Percentiles rank a stretch among this genome's conserved stretches.
Evolutionary conservation across 2,888 invertebrate species (phyloP).

Genomic region (Horisme vitalbata): DNA sequence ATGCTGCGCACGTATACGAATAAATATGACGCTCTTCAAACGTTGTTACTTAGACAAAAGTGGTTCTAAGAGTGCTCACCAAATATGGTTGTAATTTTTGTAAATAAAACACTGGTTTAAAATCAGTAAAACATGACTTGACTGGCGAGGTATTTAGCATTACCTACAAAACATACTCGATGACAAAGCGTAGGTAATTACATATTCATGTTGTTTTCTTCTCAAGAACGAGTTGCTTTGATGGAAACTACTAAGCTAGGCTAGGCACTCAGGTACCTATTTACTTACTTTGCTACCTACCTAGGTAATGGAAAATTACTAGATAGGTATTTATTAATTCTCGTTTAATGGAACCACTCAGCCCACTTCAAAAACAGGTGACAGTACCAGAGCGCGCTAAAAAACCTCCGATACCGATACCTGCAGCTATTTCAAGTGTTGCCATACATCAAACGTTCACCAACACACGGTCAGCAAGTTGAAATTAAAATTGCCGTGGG

Average conservation of each 20-base stretch:
- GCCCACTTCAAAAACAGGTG: constrained; percentile 19
- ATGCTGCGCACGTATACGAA: constrained; percentile 37
- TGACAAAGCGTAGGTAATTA: constrained; percentile 14
- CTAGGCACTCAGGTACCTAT: too few relatives aligned
- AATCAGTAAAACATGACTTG: constrained; percentile 27
- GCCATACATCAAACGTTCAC: constrained; percentile 70
- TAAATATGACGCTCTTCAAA: constrained; percentile 41
- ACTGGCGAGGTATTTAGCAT: constrained; percentile 16
- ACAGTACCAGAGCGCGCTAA: constrained; percentile 18
- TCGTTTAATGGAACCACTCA: constrained; percentile 2
- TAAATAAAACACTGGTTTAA: constrained; percentile 36
- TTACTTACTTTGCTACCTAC: too few relatives aligned
- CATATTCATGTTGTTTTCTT: constrained; percentile 19
- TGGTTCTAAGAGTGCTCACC: constrained; percentile 37
- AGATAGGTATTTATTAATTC: constrained; percentile 11
- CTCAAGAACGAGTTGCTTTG: neutral
- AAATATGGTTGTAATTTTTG: constrained; percentile 37
- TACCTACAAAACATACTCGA: constrained; percentile 10
- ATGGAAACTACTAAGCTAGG: too few relatives aligned
- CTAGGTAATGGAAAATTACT: too few relatives aligned
- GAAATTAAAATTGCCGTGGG: constrained; percentile 77
- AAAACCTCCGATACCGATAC: constrained; percentile 32
- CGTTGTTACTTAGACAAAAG: constrained; percentile 39
- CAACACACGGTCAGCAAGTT: constrained; percentile 68
- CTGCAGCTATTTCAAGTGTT: constrained; percentile 49